Base-by-base conservation (phyloP, 2,888 invertebrate genomes). In the Drosophila pseudotakahashii region DNA sequence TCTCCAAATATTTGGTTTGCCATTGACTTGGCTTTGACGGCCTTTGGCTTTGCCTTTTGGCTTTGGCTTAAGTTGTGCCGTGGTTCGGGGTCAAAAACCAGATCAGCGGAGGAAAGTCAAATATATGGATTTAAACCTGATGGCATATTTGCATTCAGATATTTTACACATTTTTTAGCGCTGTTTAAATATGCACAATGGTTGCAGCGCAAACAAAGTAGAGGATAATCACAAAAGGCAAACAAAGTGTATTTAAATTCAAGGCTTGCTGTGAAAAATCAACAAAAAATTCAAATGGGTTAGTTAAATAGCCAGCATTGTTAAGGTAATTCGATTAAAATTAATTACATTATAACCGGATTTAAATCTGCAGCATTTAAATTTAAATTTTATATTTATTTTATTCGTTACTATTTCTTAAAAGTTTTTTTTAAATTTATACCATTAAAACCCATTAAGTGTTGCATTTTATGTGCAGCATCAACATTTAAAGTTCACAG, bases 1-100 rank as follows among this genome's bases (percentile, higher is more conserved):
- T 11, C 32, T 11, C 3, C 45, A 66, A 66, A 66, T 66, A 68
- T 66, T 66, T 66, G 44, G 23, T 14, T 53, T 45, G 55, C 13
- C 44, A n/a, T 64, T 37, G 52, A 52, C 64, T 64, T 14, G 34
- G 7, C 30, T 30, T 30, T 30, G 30, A 30, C 68, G 30, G 7
- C 30, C 2, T 3, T 30, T 30, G 30, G 30, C 30, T 30, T 30
- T 30, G 30, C 30, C 30, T 30, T 30, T 30, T 30, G 64, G 23
- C 36, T 68, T 67, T 39, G 23, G 42, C 58, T 13, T 19, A 23
- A 59, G 53, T 53, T n/a, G n/a, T n/a, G n/a, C n/a, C n/a, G 32
- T 32, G 39, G 19, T n/a, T 19, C 36, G 59, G 44, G 64, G 53
- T 68, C 68, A 36, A 53, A 44, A 44, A 14, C 44, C 55, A 54